Evolutionary conservation across 1,140 invertebrate genomes (phyloP).

Genomic region (Lysiphlebus fabarum): DNA sequence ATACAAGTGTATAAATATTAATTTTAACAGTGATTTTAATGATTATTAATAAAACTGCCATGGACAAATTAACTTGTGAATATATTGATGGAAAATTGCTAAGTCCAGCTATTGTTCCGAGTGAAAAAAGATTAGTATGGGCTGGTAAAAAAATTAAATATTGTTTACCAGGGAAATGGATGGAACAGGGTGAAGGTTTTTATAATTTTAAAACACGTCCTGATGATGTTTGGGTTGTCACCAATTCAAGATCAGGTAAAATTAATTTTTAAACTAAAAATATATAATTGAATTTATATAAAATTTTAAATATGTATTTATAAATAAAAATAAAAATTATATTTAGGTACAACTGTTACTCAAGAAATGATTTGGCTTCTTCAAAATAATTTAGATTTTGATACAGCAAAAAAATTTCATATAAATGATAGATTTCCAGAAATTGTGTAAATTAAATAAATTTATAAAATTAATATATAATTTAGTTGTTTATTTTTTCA

Average conservation of each 20-base stretch:
- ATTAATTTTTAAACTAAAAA: background rate
- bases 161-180: background rate
- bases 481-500: too few relatives aligned
- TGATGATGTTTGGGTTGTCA: conserved; percentile 68
- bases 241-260: conserved; percentile 70
- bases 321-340: conserved; percentile 6
- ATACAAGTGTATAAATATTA: too few relatives aligned
- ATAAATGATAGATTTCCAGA: conserved; percentile 68
- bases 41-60: too few relatives aligned
- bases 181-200: conserved; percentile 57
- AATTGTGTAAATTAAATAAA: conserved; percentile 62
- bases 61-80: too few relatives aligned
- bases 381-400: conserved; percentile 69
- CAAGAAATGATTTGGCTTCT: conserved; percentile 80
- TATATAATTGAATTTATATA: background rate
- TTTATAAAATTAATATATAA: too few relatives aligned
- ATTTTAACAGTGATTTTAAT: too few relatives aligned
- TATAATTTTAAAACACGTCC: conserved; percentile 65
- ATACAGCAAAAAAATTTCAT: conserved; percentile 58
- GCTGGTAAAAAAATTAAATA: too few relatives aligned
- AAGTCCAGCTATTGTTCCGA: too few relatives aligned
- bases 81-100: too few relatives aligned
- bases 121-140: too few relatives aligned
- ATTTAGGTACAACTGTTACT: conserved; percentile 73
- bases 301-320: conserved; percentile 6